phyloP scores from a whole-genome alignment of 2,113 vertebrate genomes.

The Saguinus midas region DNA sequence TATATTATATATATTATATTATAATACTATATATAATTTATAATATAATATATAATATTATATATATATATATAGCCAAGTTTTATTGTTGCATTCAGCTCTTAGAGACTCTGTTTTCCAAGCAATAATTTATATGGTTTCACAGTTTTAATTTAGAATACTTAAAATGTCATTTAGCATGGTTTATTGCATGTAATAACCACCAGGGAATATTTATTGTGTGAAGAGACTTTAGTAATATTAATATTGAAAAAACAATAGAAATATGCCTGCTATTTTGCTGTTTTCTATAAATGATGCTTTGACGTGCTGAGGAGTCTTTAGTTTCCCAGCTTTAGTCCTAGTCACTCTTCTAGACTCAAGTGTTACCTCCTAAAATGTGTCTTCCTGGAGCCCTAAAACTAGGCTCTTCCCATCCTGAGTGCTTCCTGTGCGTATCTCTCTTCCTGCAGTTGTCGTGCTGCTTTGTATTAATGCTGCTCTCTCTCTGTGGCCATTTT shows the following conservation, averaged over 20 bases:
- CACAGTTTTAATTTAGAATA: not conserved
- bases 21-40: too few species aligned
- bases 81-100: not conserved
- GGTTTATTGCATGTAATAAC: not conserved
- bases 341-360: not conserved
- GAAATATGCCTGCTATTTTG: not conserved
- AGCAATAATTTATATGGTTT: not conserved
- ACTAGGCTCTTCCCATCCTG: too few species aligned
- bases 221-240: not conserved
- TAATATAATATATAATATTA: too few species aligned
- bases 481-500: too few species aligned
- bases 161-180: not conserved
- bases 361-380: not conserved
- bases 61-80: not conserved
- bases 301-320: not conserved
- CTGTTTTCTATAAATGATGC: not conserved
- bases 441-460: too few species aligned
- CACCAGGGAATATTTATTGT: not conserved
- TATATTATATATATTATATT: too few species aligned
- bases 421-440: too few species aligned
- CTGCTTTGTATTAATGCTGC: too few species aligned
- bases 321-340: not conserved
- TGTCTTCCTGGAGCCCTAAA: not conserved
- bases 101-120: not conserved
- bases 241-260: not conserved